These are phyloP conservation scores for Paracentrotus lividus DNA, from an alignment of 53 echinoderm and acorn worm species.

Conservation along the genomic window DNA sequence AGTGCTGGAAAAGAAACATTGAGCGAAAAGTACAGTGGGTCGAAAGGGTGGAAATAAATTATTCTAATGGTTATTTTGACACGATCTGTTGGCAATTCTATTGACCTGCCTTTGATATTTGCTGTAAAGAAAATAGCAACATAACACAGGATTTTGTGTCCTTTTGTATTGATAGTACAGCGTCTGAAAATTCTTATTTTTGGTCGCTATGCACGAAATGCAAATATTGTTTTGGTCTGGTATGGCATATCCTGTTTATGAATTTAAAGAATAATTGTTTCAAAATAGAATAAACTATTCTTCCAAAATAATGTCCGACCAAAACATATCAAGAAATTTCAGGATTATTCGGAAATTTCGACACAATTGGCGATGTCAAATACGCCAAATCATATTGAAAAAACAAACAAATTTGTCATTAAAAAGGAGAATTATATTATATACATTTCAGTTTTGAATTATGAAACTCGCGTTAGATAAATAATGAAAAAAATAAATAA, in stretches of 20 bases:
- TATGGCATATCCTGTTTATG: neutral
- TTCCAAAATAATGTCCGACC: too few relatives aligned
- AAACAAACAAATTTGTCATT: neutral
- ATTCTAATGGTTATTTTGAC: conserved; percentile 25
- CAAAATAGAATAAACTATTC: too few relatives aligned
- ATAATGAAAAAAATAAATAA: too few relatives aligned
- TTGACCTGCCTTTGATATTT: neutral
- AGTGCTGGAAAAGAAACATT: conserved; percentile 24
- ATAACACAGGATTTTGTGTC: neutral
- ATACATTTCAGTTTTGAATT: neutral
- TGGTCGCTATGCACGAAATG: neutral
- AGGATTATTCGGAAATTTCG: too few relatives aligned
- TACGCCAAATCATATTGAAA: too few relatives aligned
- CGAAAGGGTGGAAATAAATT: conserved; percentile 26
- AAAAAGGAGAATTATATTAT: neutral
- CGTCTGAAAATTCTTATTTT: neutral
- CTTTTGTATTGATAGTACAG: neutral
- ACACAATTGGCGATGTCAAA: too few relatives aligned
- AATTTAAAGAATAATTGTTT: too few relatives aligned
- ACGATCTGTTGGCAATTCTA: neutral
- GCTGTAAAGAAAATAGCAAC: neutral
- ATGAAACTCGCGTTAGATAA: neutral
- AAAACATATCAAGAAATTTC: too few relatives aligned
- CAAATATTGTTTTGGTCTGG: neutral
- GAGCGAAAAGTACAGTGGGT: conserved; percentile 37